Percentiles rank a stretch among this genome's conserved stretches.
phyloP scores from a whole-genome alignment of 2,113 vertebrate genomes.

The Rallus limicola region DNA sequence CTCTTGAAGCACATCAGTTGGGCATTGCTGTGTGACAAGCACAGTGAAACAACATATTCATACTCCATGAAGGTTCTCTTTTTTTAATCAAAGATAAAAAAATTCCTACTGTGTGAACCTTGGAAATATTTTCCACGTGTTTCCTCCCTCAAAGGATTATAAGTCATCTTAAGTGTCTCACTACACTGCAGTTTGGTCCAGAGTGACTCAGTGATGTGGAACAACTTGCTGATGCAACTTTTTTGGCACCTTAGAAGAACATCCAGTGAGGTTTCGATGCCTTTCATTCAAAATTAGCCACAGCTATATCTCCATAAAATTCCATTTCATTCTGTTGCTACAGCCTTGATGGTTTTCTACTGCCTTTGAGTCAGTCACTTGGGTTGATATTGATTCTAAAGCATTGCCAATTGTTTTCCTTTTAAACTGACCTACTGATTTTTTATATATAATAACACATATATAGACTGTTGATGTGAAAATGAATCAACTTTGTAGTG shows the following conservation, averaged over 20 bases:
- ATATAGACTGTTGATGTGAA: background rate
- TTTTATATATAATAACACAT: constrained; percentile 21
- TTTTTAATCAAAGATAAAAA: background rate
- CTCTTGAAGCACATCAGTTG: background rate
- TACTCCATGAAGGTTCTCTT: background rate
- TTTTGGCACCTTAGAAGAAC: background rate
- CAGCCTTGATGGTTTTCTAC: background rate
- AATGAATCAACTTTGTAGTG: background rate
- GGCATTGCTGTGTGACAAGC: background rate
- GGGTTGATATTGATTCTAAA: background rate
- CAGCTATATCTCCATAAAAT: background rate
- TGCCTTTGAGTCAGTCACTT: background rate
- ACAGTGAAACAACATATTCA: background rate
- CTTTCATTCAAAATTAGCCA: background rate
- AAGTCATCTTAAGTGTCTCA: background rate
- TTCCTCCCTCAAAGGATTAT: background rate
- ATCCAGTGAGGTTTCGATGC: background rate
- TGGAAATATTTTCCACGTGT: background rate
- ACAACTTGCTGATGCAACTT: background rate
- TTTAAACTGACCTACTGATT: background rate
- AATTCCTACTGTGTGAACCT: background rate
- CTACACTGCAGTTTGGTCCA: background rate
- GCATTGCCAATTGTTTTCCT: background rate
- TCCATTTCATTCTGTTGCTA: background rate
- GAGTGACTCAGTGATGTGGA: background rate